Evolutionary conservation across 2,888 invertebrate species (phyloP).

Genomic region (Metallyticus violacea): DNA sequence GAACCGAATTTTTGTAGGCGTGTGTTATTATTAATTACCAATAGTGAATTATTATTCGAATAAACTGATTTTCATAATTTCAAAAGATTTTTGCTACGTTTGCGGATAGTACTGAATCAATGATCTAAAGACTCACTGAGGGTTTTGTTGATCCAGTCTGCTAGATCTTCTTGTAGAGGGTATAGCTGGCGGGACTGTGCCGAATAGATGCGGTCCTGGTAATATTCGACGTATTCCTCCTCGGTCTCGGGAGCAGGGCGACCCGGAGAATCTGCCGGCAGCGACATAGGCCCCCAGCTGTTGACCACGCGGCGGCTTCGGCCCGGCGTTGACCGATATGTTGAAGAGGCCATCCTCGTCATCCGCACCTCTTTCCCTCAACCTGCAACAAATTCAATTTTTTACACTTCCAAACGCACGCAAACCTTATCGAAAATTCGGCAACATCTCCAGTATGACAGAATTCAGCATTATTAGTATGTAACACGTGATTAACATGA

Average conservation of each 20-base stretch:
- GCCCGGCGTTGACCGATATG: conserved; percentile 14
- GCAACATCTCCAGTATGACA: too few species aligned
- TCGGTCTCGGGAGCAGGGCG: conserved; percentile 45
- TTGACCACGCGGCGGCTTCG: conserved; percentile 3
- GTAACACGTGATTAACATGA: too few species aligned
- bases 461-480: too few species aligned
- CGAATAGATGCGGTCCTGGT: conserved; percentile 69
- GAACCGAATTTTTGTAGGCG: too few species aligned
- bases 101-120: too few species aligned
- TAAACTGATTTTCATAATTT: too few species aligned
- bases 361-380: not conserved
- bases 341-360: conserved; percentile 1
- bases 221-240: conserved; percentile 61
- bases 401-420: too few species aligned
- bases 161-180: conserved; percentile 81
- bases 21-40: too few species aligned
- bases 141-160: conserved; percentile 84
- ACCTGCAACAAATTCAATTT: not conserved
- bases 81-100: too few species aligned
- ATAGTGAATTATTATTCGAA: too few species aligned
- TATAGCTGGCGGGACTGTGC: conserved; percentile 76
- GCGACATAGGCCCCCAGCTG: conserved; percentile 14
- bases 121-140: conserved; percentile 62
- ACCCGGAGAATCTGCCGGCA: not conserved
- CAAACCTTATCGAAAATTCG: too few species aligned